Evolutionary conservation across 2,888 invertebrate species (phyloP).

Genomic region (Cryptocephalus moraei): DNA sequence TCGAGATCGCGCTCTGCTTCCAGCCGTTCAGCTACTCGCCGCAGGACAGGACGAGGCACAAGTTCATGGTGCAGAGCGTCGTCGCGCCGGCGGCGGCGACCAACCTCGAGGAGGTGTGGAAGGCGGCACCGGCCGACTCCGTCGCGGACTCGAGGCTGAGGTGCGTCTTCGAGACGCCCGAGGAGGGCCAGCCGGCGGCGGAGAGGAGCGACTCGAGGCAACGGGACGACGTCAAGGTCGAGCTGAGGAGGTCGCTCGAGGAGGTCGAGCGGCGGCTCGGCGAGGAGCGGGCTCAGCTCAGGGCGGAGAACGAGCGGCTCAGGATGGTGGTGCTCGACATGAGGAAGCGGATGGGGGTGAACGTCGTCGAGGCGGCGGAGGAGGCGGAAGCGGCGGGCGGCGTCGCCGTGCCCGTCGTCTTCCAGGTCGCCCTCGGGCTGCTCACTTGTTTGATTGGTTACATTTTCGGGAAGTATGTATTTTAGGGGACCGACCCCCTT

Average conservation of each 20-base stretch:
- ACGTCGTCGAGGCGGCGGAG: too few relatives aligned
- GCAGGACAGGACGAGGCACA: conserved; percentile 94
- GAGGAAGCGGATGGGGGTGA: too few relatives aligned
- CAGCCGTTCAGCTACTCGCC: conserved; percentile 92
- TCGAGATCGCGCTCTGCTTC: conserved; percentile 86
- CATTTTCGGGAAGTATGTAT: too few relatives aligned
- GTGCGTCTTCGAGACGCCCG: conserved; percentile 82
- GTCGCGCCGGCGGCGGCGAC: conserved; percentile 70
- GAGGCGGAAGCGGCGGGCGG: too few relatives aligned
- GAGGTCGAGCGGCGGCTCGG: conserved; percentile 14
- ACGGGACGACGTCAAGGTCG: conserved; percentile 17
- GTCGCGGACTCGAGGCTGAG: conserved; percentile 95
- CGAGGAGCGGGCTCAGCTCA: too few relatives aligned
- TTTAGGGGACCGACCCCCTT: too few relatives aligned
- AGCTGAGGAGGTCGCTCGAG: conserved; percentile 23
- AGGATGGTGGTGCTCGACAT: too few relatives aligned
- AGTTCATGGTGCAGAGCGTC: conserved; percentile 99
- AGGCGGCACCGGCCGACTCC: conserved; percentile 71
- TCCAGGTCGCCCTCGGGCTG: too few relatives aligned
- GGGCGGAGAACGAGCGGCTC: too few relatives aligned
- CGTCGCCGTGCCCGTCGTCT: too few relatives aligned
- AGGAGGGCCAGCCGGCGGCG: too few relatives aligned
- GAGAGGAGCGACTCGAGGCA: background rate
- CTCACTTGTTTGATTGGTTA: too few relatives aligned
- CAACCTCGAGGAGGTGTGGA: conserved; percentile 60